These are phyloP conservation scores for Tetraodon nigroviridis DNA, from an alignment of 2,113 vertebrate species.

Conservation along the genomic window DNA sequence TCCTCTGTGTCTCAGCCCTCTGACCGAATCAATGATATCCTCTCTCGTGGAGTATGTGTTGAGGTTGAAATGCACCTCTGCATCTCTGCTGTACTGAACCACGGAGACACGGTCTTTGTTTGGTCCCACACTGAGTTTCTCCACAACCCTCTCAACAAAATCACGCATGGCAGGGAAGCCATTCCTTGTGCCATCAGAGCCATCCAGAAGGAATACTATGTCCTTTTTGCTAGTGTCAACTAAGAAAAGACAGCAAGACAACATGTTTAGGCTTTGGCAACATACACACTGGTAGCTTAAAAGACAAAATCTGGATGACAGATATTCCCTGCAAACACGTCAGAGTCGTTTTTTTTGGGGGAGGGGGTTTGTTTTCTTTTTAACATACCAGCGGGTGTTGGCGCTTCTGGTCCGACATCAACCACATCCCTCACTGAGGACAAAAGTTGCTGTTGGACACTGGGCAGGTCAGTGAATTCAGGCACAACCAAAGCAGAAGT, in stretches of 20 bases:
- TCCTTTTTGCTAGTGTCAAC: slow-evolving; percentile 65
- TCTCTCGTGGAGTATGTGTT: slow-evolving; percentile 36
- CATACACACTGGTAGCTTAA: too few species aligned
- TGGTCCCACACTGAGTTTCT: slow-evolving; percentile 32
- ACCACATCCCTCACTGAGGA: slow-evolving; percentile 22
- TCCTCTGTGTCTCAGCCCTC: slow-evolving; percentile 48
- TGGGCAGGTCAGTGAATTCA: slow-evolving; percentile 67
- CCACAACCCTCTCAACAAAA: slow-evolving; percentile 49
- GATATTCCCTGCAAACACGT: not conserved
- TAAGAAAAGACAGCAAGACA: too few species aligned
- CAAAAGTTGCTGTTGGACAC: slow-evolving; percentile 39
- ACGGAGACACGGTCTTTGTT: slow-evolving; percentile 54
- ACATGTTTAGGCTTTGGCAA: too few species aligned
- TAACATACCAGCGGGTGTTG: slow-evolving; percentile 9
- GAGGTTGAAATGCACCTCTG: slow-evolving; percentile 28
- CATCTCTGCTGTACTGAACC: slow-evolving; percentile 57
- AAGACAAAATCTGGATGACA: too few species aligned
- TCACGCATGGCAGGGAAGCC: slow-evolving; percentile 44
- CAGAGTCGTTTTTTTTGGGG: too few species aligned
- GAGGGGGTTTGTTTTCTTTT: not conserved
- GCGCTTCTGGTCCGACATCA: slow-evolving; percentile 11
- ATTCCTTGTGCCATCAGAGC: slow-evolving; percentile 71
- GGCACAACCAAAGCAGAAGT: slow-evolving; percentile 11
- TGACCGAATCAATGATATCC: slow-evolving; percentile 25
- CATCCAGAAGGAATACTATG: slow-evolving; percentile 85